A percentile compares a stretch with the other conserved stretches of the same genome.
These are phyloP conservation scores for Sinodicranocentrus sp. DNA, from an alignment of 2,888 invertebrate species.

Conservation along the genomic window DNA sequence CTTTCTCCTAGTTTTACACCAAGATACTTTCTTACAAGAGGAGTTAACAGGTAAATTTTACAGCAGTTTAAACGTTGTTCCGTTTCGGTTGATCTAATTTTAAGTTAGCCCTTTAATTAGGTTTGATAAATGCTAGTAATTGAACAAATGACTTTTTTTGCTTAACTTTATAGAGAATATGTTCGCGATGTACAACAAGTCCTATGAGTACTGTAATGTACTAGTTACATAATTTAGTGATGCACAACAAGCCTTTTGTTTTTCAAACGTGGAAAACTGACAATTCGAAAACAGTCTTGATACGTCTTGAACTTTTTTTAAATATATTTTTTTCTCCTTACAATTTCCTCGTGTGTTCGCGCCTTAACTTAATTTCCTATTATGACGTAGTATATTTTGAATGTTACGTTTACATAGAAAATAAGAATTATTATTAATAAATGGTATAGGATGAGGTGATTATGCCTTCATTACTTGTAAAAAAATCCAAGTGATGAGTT, in stretches of 20 bases:
- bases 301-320: conserved; percentile 60
- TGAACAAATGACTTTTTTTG: conserved; percentile 54
- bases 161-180: conserved; percentile 8
- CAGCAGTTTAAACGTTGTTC: too few species aligned
- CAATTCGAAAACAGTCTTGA: conserved; percentile 67
- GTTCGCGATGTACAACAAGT: conserved; percentile 25
- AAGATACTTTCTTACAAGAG: too few species aligned
- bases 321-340: not conserved
- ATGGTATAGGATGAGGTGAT: conserved; percentile 8
- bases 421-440: not conserved
- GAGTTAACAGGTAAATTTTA: too few species aligned
- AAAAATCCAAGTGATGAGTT: conserved; percentile 3
- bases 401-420: conserved; percentile 6
- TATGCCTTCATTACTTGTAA: conserved; percentile 16
- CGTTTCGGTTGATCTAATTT: too few species aligned
- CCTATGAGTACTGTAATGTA: conserved; percentile 16
- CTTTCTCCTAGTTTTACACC: too few species aligned
- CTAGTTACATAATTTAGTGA: conserved; percentile 35
- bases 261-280: conserved; percentile 65
- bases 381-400: not conserved
- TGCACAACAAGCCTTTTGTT: conserved; percentile 66
- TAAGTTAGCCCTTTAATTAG: too few species aligned
- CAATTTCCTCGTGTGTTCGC: not conserved
- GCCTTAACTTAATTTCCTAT: conserved; percentile 12
- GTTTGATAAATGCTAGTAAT: conserved; percentile 53